phyloP scores from a whole-genome alignment of 1,140 invertebrate species.

The Ptiloglossa arizonensis region DNA sequence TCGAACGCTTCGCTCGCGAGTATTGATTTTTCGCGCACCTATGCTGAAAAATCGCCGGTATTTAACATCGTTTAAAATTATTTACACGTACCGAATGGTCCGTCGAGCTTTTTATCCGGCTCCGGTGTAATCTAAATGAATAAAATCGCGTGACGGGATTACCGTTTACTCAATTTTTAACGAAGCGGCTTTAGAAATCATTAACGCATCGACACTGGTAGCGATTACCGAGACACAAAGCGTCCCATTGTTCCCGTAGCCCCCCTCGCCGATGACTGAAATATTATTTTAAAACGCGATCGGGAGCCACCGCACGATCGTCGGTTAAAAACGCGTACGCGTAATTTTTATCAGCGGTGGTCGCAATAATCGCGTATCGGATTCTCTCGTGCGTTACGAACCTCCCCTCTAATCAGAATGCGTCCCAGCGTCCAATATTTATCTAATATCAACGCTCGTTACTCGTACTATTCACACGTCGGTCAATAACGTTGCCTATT shows the following conservation, averaged over 20 bases:
- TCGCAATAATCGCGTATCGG: background rate
- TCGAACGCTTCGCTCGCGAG: constrained; percentile 1
- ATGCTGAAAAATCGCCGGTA: constrained; percentile 3
- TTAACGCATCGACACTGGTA: background rate
- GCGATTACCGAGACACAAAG: background rate
- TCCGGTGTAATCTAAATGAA: background rate
- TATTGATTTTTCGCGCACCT: constrained; percentile 8
- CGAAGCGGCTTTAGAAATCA: background rate
- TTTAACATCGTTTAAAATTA: constrained; percentile 20
- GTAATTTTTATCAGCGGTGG: background rate
- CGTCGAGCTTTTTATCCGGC: background rate
- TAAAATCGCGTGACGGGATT: background rate
- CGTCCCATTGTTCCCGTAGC: constrained; percentile 3
- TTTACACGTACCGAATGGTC: background rate
- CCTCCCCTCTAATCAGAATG: background rate
- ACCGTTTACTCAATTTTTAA: constrained; percentile 15
- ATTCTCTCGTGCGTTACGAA: constrained; percentile 1
- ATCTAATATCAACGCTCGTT: constrained; percentile 1
- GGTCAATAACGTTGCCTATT: background rate
- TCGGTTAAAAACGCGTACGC: background rate
- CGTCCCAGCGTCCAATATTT: background rate
- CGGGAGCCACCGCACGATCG: background rate
- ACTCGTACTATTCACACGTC: background rate
- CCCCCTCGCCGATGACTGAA: background rate
- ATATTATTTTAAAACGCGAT: background rate